Conservation (phyloP, 2,113 vertebrate species). For the Alethe castanea region DNA sequence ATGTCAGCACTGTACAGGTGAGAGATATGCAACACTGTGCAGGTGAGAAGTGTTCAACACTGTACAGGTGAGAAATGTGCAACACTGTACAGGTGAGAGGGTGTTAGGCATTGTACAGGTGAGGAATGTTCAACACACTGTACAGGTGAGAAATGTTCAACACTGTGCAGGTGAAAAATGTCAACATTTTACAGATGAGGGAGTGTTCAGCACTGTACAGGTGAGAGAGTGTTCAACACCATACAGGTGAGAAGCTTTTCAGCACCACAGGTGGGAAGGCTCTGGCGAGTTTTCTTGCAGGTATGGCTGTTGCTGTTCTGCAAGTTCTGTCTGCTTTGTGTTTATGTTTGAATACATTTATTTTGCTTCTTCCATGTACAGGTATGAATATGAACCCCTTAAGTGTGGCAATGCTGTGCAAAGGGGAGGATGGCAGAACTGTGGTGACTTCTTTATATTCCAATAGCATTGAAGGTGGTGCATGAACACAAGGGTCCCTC, state of each 20-base stretch:
- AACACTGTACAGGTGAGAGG: too few species aligned
- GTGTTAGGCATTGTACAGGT: constrained; percentile 56
- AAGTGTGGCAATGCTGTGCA: not conserved
- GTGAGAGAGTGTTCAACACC: constrained; percentile 43
- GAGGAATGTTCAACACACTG: not conserved
- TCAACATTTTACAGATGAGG: constrained; percentile 61
- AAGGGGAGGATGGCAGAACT: not conserved
- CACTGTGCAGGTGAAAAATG: constrained; percentile 63
- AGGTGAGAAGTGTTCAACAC: not conserved
- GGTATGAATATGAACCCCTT: not conserved
- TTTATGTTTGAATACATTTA: not conserved
- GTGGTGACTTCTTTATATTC: not conserved
- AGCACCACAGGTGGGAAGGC: constrained; percentile 59
- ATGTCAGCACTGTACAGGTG: constrained; percentile 60
- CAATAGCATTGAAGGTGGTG: not conserved
- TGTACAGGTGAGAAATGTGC: not conserved
- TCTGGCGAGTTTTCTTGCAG: rapidly evolving
- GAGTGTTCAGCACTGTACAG: not conserved
- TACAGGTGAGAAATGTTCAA: constrained; percentile 62
- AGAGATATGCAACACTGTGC: not conserved
- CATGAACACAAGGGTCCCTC: not conserved
- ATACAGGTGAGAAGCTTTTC: not conserved
- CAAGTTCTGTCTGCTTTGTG: not conserved
- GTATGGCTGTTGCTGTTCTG: not conserved
- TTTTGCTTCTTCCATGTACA: not conserved